Evolutionary conservation across 2,888 invertebrate species (phyloP).

Genomic region (Xestia ashworthii): DNA sequence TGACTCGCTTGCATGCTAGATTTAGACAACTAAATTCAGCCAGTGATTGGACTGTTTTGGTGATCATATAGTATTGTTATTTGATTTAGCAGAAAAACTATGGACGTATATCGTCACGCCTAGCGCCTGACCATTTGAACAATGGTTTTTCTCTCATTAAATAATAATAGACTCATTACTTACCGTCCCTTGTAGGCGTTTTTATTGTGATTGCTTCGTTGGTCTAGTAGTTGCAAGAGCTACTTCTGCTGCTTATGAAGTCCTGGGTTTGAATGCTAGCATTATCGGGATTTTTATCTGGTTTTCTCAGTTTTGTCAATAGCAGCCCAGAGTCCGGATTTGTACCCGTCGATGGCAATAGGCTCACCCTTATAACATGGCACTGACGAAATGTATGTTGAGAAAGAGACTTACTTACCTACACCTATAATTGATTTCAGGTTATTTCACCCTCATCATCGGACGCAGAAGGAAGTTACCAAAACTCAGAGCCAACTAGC

Average conservation of each 20-base stretch:
- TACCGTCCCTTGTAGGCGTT: too few species aligned
- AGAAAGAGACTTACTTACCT: neutral
- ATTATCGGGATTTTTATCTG: neutral
- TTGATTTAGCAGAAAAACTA: neutral
- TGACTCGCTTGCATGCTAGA: neutral
- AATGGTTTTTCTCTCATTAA: too few species aligned
- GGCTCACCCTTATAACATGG: neutral
- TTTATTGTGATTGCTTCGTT: neutral
- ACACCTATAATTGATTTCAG: conserved; percentile 9
- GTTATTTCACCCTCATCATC: neutral
- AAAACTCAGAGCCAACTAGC: conserved; percentile 15
- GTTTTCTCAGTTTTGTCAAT: neutral
- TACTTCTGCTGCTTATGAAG: neutral
- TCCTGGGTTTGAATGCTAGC: neutral
- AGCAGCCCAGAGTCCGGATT: too few species aligned
- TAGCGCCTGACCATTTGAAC: too few species aligned
- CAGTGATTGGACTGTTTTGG: neutral
- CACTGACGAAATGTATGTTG: neutral
- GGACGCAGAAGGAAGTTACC: conserved; percentile 27
- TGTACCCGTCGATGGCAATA: neutral
- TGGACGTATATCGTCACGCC: too few species aligned
- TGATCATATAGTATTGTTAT: neutral
- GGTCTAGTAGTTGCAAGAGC: neutral
- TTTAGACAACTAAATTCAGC: conserved; percentile 13
- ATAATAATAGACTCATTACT: too few species aligned